Base-by-base conservation (phyloP, 2,888 invertebrate species). In the Elegia similella region DNA sequence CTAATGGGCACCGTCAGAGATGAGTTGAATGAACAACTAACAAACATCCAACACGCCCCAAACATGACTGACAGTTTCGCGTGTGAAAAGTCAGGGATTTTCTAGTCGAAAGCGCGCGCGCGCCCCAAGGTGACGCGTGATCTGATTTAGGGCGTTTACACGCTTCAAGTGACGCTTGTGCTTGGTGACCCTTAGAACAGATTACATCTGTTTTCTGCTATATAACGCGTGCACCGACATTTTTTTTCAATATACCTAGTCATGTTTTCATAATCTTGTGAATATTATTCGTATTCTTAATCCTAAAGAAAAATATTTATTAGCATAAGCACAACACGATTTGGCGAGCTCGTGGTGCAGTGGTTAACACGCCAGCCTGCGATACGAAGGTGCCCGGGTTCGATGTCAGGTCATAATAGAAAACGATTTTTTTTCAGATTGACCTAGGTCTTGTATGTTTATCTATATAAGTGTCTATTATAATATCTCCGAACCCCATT, bases 51-150 rank as follows among this genome's bases (percentile, higher is more conserved):
- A 12, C 38, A 13, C 32, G 32, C 46, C 55, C 23, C 16, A 32
- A 8, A 32, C 16, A 6, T 46, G 42, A 48, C 42, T 42, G 44
- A 34, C 38, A 55, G 16, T 13, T 46, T 52, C 54, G 62, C 69
- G 73, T 73, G 74, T 61, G 72, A 71, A 70, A 68, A 59, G 60
- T 56, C 66, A 55, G 52, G 64, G 65, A 69, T 72, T 68, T 67
- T 63, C 60, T 42, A 48, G 47, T 29, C 42, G 48, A 48, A 29
- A 15, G 48, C 48, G 15, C 42, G 1, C 42, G 48, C 48, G 48
- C 48, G 54, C 38, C 46, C 32, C 7, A 15, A 23, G 7, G 12
- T 3, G 7, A 8, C 23, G n/a, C 15, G 13, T 55, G 54, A 55
- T 55, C 23, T 17, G 54, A 52, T 42, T 52, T 52, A 29, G 52